Conservation (phyloP, 2,888 invertebrate genomes). For the Plagodis dolabraria region DNA sequence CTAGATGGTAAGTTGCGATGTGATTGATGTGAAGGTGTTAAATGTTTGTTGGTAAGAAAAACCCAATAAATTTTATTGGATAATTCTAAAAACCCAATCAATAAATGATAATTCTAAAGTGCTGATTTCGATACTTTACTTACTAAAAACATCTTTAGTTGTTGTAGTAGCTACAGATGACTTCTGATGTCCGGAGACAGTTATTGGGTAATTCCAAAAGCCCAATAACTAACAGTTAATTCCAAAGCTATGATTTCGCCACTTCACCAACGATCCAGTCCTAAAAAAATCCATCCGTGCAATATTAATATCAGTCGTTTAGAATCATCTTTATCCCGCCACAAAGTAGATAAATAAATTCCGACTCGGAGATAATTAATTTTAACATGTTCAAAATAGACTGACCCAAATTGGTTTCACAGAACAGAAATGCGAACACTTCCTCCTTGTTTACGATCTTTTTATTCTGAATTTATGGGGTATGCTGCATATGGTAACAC, state of each 20-base stretch:
- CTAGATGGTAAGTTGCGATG: too few species aligned
- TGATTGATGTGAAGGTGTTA: too few species aligned
- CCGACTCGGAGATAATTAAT: conserved; percentile 14
- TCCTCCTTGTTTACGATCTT: conserved; percentile 20
- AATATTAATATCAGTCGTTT: conserved; percentile 2
- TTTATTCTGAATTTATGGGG: conserved; percentile 14
- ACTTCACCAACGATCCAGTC: not conserved
- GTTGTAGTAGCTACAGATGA: too few species aligned
- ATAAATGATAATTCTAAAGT: too few species aligned
- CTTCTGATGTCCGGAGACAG: too few species aligned
- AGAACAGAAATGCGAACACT: conserved; percentile 19
- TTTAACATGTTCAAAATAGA: conserved; percentile 22
- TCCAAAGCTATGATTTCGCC: not conserved
- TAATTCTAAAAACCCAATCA: too few species aligned
- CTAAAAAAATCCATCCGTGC: not conserved
- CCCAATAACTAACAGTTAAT: too few species aligned
- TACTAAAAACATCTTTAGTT: too few species aligned
- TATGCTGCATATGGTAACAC: conserved; percentile 2
- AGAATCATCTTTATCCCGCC: not conserved
- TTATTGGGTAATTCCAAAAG: too few species aligned
- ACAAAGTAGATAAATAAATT: conserved; percentile 9
- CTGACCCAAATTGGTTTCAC: conserved; percentile 24
- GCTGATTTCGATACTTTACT: too few species aligned
- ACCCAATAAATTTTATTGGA: too few species aligned
- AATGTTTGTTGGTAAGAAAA: too few species aligned